Base-by-base conservation (phyloP, 2,888 invertebrate genomes). In the Pantelozetes paolii region DNA sequence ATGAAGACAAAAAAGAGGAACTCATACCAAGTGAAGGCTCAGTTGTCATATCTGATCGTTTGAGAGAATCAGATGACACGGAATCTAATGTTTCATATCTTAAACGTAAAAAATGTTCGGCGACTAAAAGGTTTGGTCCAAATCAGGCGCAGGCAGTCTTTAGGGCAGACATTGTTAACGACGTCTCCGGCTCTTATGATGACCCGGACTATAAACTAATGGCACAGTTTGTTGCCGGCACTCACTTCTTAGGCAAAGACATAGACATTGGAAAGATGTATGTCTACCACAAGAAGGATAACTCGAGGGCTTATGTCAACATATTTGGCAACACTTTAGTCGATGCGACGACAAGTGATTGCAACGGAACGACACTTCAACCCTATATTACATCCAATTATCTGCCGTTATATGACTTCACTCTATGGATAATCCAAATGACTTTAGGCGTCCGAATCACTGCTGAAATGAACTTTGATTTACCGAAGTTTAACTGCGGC, bases 261-360 rank as follows among this genome's bases (percentile, higher is more conserved):
- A 74, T 77, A 40, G 76, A 78, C 67, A 71, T 78, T 13, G 78
- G 78, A 1, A 73, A 75, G 11, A 76, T 78, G 69, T 75, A 75
- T 64, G 73, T 78, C 23, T 76, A 76, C 67, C 76, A 75, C 23
- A 70, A 73, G 26, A 73, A 71, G 50, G 75, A 77, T 13, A 62
- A 59, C 3, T 75, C 76, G 9, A 76, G 76, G 48, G 78, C 76
- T 23, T 75, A 77, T 28, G 77, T 77, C n/a, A 76, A 42, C 28
- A 50, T 71, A 15, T 69, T 70, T 36, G 72, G 70, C 15, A 62
- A 71, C 15, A 75, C 71, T n/a, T 30, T 74, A 1, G 42, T 71
- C 0, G 74, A 70, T 23, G 18, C 69, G 70, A 8, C 72, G 75
- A 71, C 74, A 71, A 59, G 40, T 75, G 59, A 75, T 75, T 62